A percentile compares a stretch with the other conserved stretches of the same genome.
Conservation (phyloP, 2,888 invertebrate genomes). For the Drosophila multiciliata region DNA sequence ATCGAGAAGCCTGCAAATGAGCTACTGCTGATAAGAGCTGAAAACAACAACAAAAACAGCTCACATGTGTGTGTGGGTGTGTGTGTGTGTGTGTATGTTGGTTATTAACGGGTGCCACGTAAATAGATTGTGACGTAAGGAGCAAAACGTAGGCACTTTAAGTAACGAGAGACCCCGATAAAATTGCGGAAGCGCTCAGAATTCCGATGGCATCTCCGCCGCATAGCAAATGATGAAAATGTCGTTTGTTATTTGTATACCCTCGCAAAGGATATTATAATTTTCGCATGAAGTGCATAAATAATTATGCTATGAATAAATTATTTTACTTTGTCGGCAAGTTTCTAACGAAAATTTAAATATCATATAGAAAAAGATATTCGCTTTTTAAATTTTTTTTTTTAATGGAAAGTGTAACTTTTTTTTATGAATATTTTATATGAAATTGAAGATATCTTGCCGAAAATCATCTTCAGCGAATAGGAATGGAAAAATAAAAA, state of each 20-base stretch:
- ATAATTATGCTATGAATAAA: background rate
- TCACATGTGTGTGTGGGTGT: constrained; percentile 15
- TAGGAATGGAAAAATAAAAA: background rate
- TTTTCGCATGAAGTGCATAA: background rate
- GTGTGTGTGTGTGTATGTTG: background rate
- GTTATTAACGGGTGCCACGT: constrained; percentile 61
- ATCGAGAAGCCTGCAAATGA: constrained; percentile 8
- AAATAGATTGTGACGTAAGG: constrained; percentile 56
- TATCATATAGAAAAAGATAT: background rate
- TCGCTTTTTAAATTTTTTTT: background rate
- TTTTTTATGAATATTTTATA: background rate
- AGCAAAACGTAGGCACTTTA: constrained; percentile 27
- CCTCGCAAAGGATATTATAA: background rate
- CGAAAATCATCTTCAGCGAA: background rate
- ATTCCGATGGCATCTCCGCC: constrained; percentile 68
- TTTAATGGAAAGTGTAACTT: background rate
- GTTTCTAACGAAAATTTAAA: background rate
- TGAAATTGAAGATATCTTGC: background rate
- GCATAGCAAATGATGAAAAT: constrained; percentile 39
- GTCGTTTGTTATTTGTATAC: constrained; percentile 25
- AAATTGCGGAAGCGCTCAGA: constrained; percentile 77
- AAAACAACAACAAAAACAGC: constrained; percentile 9
- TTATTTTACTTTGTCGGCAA: background rate
- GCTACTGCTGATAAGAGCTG: constrained; percentile 46
- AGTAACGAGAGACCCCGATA: constrained; percentile 62